Percentiles rank a stretch among this genome's conserved stretches.
Evolutionary conservation across 2,113 vertebrate species (phyloP).

Genomic region (Sinocyclocheilus anshuiensis): DNA sequence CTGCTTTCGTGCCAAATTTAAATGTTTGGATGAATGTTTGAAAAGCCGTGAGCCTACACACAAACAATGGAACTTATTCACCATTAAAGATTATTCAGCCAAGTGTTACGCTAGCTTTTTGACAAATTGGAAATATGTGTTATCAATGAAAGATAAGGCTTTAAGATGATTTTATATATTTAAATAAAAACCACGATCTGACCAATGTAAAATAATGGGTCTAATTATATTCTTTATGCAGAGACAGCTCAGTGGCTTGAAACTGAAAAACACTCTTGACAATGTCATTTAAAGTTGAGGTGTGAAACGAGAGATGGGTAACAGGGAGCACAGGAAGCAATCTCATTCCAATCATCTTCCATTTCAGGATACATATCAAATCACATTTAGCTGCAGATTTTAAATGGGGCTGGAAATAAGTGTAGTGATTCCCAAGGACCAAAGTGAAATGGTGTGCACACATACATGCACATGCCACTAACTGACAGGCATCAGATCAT

Average conservation of each 20-base stretch:
- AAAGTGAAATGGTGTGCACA: background rate
- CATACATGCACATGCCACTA: background rate
- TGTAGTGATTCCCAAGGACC: background rate
- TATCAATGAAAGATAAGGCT: background rate
- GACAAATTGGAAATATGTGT: background rate
- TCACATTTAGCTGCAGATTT: conserved; percentile 26
- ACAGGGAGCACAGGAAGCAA: conserved; percentile 9
- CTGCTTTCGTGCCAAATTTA: background rate
- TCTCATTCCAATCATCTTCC: conserved; percentile 48
- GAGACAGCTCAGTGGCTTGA: conserved; percentile 11
- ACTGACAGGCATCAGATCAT: conserved; percentile 15
- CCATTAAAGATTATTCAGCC: background rate
- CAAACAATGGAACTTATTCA: background rate
- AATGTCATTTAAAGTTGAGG: conserved; percentile 47
- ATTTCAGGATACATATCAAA: conserved; percentile 50
- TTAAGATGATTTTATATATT: background rate
- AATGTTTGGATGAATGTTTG: background rate
- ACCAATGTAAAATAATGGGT: conserved; percentile 41
- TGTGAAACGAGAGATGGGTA: conserved; percentile 19
- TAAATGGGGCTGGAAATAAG: conserved; percentile 33
- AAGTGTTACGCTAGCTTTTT: conserved; percentile 13
- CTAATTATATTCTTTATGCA: conserved; percentile 43
- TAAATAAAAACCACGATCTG: conserved; percentile 23
- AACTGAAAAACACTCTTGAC: conserved; percentile 31
- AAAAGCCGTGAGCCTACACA: background rate